Evolutionary conservation across 2,797 vertebrate species (phyloP).

Genomic region (Harpagifer antarcticus): DNA sequence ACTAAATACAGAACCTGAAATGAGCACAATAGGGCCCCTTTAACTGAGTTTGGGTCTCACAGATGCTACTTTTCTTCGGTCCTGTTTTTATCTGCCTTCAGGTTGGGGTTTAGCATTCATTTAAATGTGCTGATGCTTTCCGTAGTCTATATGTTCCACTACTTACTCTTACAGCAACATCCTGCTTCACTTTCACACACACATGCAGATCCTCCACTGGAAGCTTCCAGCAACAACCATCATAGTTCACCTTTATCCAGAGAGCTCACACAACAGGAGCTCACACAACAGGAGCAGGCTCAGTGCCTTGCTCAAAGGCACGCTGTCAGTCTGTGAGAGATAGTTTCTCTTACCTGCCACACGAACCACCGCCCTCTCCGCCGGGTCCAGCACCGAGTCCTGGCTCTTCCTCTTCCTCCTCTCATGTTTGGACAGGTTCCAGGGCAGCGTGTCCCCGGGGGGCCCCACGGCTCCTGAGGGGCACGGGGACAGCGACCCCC

Average conservation of each 20-base stretch:
- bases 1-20: too few species aligned
- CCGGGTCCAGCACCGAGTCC: constrained; percentile 96
- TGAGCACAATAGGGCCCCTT: too few species aligned
- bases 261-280: too few species aligned
- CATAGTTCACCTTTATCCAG: not conserved
- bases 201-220: not conserved
- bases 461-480: constrained; percentile 88
- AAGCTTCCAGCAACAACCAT: constrained; percentile 8
- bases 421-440: constrained; percentile 97
- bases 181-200: not conserved
- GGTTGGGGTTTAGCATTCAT: not conserved
- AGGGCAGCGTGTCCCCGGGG: constrained; percentile 94
- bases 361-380: constrained; percentile 95
- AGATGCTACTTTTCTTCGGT: not conserved
- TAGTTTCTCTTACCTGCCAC: constrained; percentile 90
- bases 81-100: not conserved
- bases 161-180: not conserved
- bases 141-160: not conserved
- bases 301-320: constrained; percentile 22
- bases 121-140: not conserved
- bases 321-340: not conserved
- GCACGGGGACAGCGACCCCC: constrained; percentile 94
- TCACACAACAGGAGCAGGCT: not conserved
- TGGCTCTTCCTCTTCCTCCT: constrained; percentile 97
- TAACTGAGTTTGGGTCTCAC: too few species aligned